phyloP scores from a whole-genome alignment of 1,140 invertebrate genomes.

The Melipona quadrifasciata region DNA sequence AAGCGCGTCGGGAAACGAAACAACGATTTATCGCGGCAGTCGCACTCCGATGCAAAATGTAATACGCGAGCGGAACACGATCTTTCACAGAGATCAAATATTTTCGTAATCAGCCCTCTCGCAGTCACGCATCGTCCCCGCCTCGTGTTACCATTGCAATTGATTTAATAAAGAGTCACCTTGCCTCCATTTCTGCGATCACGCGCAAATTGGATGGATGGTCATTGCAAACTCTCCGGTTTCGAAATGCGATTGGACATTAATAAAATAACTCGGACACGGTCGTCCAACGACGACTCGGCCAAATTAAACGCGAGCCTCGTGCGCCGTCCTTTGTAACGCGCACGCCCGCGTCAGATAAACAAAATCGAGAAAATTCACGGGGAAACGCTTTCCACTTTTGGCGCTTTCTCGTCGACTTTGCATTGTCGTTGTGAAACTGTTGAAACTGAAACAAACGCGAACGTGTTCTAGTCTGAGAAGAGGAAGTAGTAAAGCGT shows the following conservation, averaged over 20 bases:
- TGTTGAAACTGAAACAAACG: neutral
- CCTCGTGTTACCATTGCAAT: slow-evolving; percentile 2
- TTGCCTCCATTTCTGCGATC: slow-evolving; percentile 44
- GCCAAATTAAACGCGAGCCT: slow-evolving; percentile 29
- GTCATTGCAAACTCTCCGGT: slow-evolving; percentile 9
- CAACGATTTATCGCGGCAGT: neutral
- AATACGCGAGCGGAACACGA: slow-evolving; percentile 12
- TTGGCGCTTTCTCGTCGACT: no score
- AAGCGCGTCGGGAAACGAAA: neutral
- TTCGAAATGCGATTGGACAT: slow-evolving; percentile 38
- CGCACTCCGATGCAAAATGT: neutral
- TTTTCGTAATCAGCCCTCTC: slow-evolving; percentile 44
- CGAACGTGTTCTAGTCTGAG: neutral
- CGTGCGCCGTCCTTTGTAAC: no score
- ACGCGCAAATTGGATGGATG: slow-evolving; percentile 47
- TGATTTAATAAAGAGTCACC: slow-evolving; percentile 47
- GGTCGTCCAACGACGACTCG: neutral
- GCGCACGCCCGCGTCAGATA: no score
- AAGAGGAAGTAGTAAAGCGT: neutral
- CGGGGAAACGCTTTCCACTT: no score
- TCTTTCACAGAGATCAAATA: slow-evolving; percentile 39
- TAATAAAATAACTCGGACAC: slow-evolving; percentile 42
- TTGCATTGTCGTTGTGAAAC: neutral
- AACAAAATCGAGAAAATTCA: no score
- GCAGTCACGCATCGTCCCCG: neutral